Percentiles rank a stretch among this genome's conserved stretches.
These are phyloP conservation scores for Ochlodes sylvanus DNA, from an alignment of 2,888 invertebrate species.

Conservation along the genomic window DNA sequence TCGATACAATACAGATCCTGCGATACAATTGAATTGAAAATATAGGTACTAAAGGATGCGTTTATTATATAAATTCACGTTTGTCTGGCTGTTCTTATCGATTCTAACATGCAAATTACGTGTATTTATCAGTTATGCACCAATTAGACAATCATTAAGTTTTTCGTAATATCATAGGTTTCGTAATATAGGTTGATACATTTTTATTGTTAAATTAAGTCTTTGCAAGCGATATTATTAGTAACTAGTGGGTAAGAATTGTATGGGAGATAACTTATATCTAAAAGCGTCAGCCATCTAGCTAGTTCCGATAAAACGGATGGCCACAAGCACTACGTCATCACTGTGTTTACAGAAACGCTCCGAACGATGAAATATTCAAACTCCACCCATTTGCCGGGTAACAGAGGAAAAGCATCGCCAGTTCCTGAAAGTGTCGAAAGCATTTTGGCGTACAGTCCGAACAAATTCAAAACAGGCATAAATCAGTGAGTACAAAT, in stretches of 20 bases:
- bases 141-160: no score
- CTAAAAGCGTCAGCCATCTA: background rate
- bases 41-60: no score
- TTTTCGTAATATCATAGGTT: no score
- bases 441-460: slow-evolving; percentile 72
- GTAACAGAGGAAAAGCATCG: slow-evolving; percentile 54
- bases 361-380: slow-evolving; percentile 45
- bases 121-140: no score
- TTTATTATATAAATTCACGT: no score
- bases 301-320: slow-evolving; percentile 18
- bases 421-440: slow-evolving; percentile 68
- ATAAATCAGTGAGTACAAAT: slow-evolving; percentile 81
- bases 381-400: slow-evolving; percentile 53
- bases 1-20: background rate
- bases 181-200: no score
- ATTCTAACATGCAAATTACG: no score
- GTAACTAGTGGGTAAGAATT: no score
- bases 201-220: no score
- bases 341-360: slow-evolving; percentile 21
- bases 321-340: slow-evolving; percentile 19
- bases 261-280: no score
- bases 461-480: slow-evolving; percentile 80
- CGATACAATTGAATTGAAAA: background rate
- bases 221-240: no score
- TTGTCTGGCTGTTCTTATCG: no score